phyloP scores from a whole-genome alignment of 2,797 vertebrate genomes.

The Acrossocheilus wenchowensis region DNA sequence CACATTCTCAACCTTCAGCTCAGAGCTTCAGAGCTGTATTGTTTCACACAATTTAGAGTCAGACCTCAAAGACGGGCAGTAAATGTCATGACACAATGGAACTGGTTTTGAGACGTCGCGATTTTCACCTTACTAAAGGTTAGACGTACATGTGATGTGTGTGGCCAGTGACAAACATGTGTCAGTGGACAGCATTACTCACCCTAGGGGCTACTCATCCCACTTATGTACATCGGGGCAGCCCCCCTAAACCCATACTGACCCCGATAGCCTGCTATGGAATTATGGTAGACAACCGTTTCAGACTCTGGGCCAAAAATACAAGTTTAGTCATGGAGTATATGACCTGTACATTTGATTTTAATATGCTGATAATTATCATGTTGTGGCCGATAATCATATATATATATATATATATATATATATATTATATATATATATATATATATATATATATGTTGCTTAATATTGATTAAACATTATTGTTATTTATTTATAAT shows the following conservation, averaged over 20 bases:
- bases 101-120: background rate
- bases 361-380: no score
- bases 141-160: background rate
- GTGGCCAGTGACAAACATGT: conserved; percentile 11
- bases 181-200: conserved; percentile 39
- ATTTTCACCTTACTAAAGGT: background rate
- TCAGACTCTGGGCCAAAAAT: background rate
- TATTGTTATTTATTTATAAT: no score
- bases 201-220: background rate
- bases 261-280: background rate
- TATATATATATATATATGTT: no score
- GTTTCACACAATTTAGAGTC: background rate
- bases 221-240: background rate
- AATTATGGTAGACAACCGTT: background rate
- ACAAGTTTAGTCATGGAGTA: background rate
- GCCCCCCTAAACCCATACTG: conserved; percentile 3
- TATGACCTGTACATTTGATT: no score
- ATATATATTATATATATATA: no score
- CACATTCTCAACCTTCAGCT: background rate
- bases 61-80: background rate
- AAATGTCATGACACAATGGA: conserved; percentile 32
- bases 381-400: no score
- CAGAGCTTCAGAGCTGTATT: background rate
- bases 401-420: no score
- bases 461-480: no score